Evolutionary conservation across 2,888 invertebrate genomes (phyloP).

Genomic region (Nematopogon swammerdamellus): DNA sequence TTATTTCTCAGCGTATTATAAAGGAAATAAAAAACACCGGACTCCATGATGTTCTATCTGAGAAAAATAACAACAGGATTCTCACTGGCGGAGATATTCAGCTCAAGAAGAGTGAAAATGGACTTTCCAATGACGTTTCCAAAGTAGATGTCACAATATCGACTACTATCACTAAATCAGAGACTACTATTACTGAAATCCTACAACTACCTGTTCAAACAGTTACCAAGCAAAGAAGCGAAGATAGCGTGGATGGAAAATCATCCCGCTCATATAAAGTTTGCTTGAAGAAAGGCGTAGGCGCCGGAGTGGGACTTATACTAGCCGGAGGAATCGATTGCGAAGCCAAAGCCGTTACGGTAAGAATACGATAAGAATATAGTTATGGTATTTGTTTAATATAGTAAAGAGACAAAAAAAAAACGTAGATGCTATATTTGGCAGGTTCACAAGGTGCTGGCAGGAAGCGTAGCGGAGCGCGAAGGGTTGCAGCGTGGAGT

Average conservation of each 20-base stretch:
- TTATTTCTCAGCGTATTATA: constrained; percentile 32
- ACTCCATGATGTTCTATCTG: constrained; percentile 22
- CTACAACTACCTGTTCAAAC: neutral
- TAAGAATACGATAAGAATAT: constrained; percentile 32
- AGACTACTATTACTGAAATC: too few relatives aligned
- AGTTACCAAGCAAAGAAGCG: neutral
- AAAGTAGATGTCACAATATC: constrained; percentile 7
- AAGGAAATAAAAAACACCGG: constrained; percentile 36
- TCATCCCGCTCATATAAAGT: constrained; percentile 11
- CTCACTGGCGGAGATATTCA: too few relatives aligned
- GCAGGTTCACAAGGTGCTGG: constrained; percentile 83
- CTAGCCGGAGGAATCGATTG: constrained; percentile 88
- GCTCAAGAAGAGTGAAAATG: neutral
- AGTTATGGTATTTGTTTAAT: constrained; percentile 1
- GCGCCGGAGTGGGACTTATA: constrained; percentile 78
- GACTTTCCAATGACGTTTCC: neutral
- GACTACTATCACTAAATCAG: neutral
- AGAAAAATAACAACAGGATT: neutral
- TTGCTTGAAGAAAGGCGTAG: constrained; percentile 35
- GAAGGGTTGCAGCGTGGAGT: constrained; percentile 88
- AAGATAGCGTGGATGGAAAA: neutral
- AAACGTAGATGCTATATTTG: constrained; percentile 9
- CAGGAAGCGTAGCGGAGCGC: constrained; percentile 81
- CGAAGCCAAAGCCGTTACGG: constrained; percentile 89
- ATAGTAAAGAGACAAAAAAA: too few relatives aligned